A percentile compares a stretch with the other conserved stretches of the same genome.
phyloP scores from a whole-genome alignment of 37 sponge, comb jelly and placozoan species.

The Geodia barretti region DNA sequence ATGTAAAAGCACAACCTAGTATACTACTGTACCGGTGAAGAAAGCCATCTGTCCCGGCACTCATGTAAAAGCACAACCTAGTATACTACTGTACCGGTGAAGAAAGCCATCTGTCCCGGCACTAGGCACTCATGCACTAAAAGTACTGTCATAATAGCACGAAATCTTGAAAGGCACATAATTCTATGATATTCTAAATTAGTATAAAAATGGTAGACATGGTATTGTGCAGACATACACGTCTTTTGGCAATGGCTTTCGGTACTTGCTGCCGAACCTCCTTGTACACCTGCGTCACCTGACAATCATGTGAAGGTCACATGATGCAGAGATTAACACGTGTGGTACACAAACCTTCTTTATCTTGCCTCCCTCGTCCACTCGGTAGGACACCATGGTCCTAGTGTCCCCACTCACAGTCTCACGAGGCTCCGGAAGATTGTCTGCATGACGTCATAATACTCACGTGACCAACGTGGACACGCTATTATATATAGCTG shows the following conservation, averaged over 20 bases:
- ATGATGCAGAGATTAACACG: neutral
- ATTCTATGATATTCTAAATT: no score
- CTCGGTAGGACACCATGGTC: constrained; percentile 58
- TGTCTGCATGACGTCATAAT: constrained; percentile 19
- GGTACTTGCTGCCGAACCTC: constrained; percentile 70
- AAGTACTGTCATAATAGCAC: no score
- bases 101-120: no score
- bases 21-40: no score
- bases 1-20: neutral
- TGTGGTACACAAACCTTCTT: constrained; percentile 44
- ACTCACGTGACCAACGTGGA: neutral
- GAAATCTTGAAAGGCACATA: no score
- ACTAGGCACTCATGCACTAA: no score
- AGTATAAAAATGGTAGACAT: neutral
- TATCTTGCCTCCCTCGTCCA: constrained; percentile 63
- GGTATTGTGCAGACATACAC: constrained; percentile 5
- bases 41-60: no score
- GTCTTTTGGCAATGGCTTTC: constrained; percentile 61
- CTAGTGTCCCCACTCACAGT: constrained; percentile 78
- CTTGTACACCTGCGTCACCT: constrained; percentile 66
- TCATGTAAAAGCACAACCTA: no score
- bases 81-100: no score
- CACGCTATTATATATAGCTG: neutral
- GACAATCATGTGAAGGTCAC: neutral
- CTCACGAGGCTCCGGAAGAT: constrained; percentile 42